Percentiles rank a stretch among this genome's conserved stretches.
phyloP scores from a whole-genome alignment of 1,140 invertebrate species.

The Bombus vancouverensis region DNA sequence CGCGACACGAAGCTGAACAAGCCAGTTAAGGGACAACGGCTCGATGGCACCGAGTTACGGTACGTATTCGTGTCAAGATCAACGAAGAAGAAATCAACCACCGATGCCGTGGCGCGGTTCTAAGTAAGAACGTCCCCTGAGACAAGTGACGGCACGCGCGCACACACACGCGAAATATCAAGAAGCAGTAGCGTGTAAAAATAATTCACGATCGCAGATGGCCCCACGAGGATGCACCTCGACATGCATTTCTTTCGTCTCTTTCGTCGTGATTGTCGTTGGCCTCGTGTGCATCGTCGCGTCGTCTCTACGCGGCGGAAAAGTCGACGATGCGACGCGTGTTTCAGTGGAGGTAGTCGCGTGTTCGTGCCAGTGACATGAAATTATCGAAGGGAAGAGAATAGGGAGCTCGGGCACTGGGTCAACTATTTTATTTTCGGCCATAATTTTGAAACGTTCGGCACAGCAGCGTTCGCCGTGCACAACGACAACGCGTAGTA shows the following conservation, averaged over 20 bases:
- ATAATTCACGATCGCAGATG: conserved; percentile 48
- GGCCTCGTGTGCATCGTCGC: no score
- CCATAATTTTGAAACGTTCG: conserved; percentile 28
- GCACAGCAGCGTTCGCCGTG: neutral
- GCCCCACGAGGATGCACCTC: neutral
- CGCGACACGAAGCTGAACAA: conserved; percentile 12
- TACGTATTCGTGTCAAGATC: conserved; percentile 75
- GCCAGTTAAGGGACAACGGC: conserved; percentile 32
- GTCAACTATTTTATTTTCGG: conserved; percentile 30
- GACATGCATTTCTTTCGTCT: conserved; percentile 34
- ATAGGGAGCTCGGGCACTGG: conserved; percentile 15
- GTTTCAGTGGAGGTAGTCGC: neutral
- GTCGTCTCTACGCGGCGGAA: neutral
- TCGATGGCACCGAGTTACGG: conserved; percentile 51
- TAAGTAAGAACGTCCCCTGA: conserved; percentile 14
- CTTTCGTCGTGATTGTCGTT: neutral
- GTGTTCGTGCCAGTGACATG: conserved; percentile 39
- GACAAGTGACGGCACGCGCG: neutral
- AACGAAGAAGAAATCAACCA: conserved; percentile 29
- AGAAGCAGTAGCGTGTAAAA: conserved; percentile 50
- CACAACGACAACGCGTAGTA: neutral
- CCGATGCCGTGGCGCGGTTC: neutral
- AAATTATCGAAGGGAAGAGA: neutral
- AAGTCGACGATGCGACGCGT: neutral
- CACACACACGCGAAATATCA: neutral